These are phyloP conservation scores for Copidosoma floridanum DNA, from an alignment of 1,140 invertebrate genomes.

Conservation along the genomic window DNA sequence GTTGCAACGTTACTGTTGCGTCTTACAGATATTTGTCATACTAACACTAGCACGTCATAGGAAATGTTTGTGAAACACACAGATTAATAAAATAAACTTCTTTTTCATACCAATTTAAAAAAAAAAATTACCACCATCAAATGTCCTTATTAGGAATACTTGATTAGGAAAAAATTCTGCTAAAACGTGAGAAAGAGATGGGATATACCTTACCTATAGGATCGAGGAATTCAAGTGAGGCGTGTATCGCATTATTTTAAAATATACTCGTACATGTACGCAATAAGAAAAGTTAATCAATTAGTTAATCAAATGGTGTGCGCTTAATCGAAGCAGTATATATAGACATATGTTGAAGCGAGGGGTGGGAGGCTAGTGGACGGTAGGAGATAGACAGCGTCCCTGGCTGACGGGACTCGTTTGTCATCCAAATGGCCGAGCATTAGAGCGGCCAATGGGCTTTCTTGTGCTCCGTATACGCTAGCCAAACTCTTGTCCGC, in stretches of 20 bases:
- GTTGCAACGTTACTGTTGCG: too few relatives aligned
- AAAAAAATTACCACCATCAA: slow-evolving; percentile 33
- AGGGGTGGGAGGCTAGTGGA: slow-evolving; percentile 25
- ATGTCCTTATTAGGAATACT: slow-evolving; percentile 27
- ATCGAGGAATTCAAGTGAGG: too few relatives aligned
- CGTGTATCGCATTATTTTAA: neutral
- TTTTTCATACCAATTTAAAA: slow-evolving; percentile 31
- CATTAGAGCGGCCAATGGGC: slow-evolving; percentile 40
- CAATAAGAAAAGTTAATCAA: slow-evolving; percentile 55
- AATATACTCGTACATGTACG: slow-evolving; percentile 16
- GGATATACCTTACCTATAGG: slow-evolving; percentile 30
- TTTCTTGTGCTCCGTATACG: neutral
- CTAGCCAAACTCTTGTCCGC: neutral
- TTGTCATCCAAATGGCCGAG: slow-evolving; percentile 54
- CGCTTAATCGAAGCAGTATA: slow-evolving; percentile 9
- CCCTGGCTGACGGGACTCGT: slow-evolving; percentile 51
- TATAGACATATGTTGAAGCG: too few relatives aligned
- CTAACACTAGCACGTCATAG: too few relatives aligned
- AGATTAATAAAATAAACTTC: too few relatives aligned
- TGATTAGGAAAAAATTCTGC: slow-evolving; percentile 36
- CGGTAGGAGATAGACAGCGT: slow-evolving; percentile 11
- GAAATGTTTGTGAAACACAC: too few relatives aligned
- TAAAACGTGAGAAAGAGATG: slow-evolving; percentile 41
- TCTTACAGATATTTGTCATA: too few relatives aligned
- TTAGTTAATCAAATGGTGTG: slow-evolving; percentile 56